A percentile compares a stretch with the other conserved stretches of the same genome.
phyloP scores from a whole-genome alignment of 2,797 vertebrate genomes.

The Enteromius trimaculatus region DNA sequence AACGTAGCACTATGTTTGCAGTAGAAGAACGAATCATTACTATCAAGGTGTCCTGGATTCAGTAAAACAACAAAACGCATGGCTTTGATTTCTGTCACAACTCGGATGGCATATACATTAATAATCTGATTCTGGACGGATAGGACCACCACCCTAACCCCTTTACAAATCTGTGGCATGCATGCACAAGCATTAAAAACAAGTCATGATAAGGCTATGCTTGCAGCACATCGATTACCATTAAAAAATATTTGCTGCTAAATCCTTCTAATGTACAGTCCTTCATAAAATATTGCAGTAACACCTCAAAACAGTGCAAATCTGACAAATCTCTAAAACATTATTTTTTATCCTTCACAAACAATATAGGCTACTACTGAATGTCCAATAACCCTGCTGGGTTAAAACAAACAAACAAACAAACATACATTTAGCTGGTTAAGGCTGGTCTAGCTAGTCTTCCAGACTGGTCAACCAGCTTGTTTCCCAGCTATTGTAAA shows the following conservation, averaged over 20 bases:
- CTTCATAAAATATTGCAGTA: constrained; percentile 52
- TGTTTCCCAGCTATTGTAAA: not conserved
- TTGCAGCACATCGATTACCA: not conserved
- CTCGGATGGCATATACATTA: not conserved
- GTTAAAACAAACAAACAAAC: not conserved
- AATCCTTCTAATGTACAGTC: constrained; percentile 46
- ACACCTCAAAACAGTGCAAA: constrained; percentile 26
- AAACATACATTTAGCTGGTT: too few relatives aligned
- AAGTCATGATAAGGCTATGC: not conserved
- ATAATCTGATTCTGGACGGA: constrained; percentile 26
- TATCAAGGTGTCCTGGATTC: not conserved
- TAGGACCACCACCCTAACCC: constrained; percentile 8
- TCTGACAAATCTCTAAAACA: constrained; percentile 11
- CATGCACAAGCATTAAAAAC: constrained; percentile 21
- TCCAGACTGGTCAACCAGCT: not conserved
- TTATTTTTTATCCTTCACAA: constrained; percentile 15
- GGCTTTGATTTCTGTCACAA: not conserved
- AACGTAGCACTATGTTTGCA: not conserved
- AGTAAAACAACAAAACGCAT: not conserved
- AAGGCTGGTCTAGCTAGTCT: not conserved
- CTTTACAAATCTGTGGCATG: not conserved
- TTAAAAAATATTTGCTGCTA: not conserved
- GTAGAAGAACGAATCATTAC: not conserved
- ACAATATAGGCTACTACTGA: not conserved
- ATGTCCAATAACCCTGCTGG: not conserved